Base-by-base conservation (phyloP, 2,113 vertebrate species). In the Equus quagga region DNA sequence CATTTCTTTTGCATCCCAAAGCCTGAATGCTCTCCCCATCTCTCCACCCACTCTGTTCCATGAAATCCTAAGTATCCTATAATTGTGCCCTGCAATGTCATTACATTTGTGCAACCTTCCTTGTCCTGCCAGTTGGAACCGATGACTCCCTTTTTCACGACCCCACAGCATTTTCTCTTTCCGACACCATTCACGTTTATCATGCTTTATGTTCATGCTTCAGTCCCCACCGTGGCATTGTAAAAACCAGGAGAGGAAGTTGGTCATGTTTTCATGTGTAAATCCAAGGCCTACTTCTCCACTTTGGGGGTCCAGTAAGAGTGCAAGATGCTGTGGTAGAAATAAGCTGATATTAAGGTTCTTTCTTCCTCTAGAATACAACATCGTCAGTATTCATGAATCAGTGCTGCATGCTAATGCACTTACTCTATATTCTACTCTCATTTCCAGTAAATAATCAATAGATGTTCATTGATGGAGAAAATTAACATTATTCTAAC, bases 401-500 rank as follows among this genome's bases (percentile, higher is more conserved):
- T 3, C 31, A 72, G 33, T 65, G 21, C 28, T 62, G 6, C 15
- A 21, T 58, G 69, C 17, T 44, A 46, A 83, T 23, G 41, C 7
- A 23, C 13, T 72, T 60, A 69, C 18, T 83, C 56, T 81, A 10
- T 31, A 87, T 9, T 95, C 44, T 26, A 23, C 12, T 85, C 28
- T 58, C 67, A 94, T 54, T 91, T 81, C 21, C 13, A 76, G 24
- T 49, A 88, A 84, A 75, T n/a, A 80, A 91, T 64, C 80, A 94
- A 84, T 70, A 93, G 19, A 33, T 44, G 2, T 51, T 88, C 44
- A 94, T 0, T 80, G 44, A 79, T 14, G 24, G 75, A 88, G 56
- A 84, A 95, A 90, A 92, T 41, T 51, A 89, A 94, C 46, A 58
- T 79, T 76, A 85, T 80, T 90, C 44, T 83, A 92, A 75, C 58